Conservation (phyloP, 2,797 vertebrate genomes). For the Myotis vivesi region DNA sequence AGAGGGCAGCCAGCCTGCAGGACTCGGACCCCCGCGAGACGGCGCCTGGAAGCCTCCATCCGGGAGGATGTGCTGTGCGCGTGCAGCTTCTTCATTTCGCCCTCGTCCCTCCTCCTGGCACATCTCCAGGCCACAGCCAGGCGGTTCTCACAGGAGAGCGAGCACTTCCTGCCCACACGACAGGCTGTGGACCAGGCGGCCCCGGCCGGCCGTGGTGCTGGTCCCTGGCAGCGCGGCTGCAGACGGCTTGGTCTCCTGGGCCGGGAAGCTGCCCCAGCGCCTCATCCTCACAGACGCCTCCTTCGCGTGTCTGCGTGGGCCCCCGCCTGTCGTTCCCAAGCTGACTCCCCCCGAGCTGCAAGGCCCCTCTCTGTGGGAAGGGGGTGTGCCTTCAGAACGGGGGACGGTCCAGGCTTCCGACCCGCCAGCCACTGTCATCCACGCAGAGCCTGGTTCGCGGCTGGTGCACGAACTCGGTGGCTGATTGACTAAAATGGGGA, state of each 20-base stretch:
- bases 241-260: conserved; percentile 58
- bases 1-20: rapidly evolving
- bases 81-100: neutral
- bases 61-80: neutral
- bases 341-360: neutral
- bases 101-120: neutral
- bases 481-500: neutral
- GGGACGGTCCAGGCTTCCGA: neutral
- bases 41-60: neutral
- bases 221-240: conserved; percentile 45
- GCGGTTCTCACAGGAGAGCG: conserved; percentile 62
- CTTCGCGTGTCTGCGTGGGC: neutral
- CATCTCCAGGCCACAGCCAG: conserved; percentile 54
- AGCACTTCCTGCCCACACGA: conserved; percentile 60
- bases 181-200: conserved; percentile 53
- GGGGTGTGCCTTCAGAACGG: neutral
- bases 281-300: conserved; percentile 31
- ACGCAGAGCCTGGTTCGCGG: neutral
- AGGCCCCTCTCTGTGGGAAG: neutral
- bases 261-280: neutral
- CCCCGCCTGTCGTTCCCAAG: neutral
- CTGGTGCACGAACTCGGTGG: neutral
- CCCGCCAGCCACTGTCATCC: neutral
- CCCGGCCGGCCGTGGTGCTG: conserved; percentile 64
- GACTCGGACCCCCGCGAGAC: neutral